phyloP scores from a whole-genome alignment of 2,113 vertebrate genomes.

The Prinia subflava region DNA sequence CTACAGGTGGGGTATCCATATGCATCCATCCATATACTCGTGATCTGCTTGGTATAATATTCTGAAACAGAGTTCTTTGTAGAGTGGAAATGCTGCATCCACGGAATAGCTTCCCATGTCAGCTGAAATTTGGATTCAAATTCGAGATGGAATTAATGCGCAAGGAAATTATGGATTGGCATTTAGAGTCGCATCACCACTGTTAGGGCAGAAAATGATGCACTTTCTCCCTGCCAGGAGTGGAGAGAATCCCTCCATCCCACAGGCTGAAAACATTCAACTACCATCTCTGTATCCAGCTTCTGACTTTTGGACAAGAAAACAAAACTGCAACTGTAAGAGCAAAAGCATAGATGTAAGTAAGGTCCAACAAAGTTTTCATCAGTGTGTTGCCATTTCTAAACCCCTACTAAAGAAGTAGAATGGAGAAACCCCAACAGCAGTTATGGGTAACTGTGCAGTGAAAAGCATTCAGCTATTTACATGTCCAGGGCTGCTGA shows the following conservation, averaged over 20 bases:
- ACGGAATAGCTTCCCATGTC: not conserved
- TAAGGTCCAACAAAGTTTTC: not conserved
- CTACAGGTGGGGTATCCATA: conserved; percentile 26
- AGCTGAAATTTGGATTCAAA: not conserved
- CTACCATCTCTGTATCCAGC: not conserved
- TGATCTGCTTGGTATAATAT: not conserved
- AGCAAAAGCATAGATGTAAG: not conserved
- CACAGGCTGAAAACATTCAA: not conserved
- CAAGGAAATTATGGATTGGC: not conserved
- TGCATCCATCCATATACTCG: not conserved
- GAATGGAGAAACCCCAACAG: not conserved
- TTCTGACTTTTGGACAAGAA: not conserved
- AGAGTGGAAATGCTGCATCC: not conserved
- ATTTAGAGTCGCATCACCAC: not conserved
- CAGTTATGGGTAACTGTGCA: not conserved
- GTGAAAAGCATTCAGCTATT: not conserved
- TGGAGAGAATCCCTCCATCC: not conserved
- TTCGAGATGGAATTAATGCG: not conserved
- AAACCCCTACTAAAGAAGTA: not conserved
- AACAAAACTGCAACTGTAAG: not conserved
- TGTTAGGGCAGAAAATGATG: not conserved
- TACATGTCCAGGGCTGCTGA: not conserved
- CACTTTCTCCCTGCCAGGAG: not conserved
- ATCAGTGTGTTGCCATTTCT: not conserved
- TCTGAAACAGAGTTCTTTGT: not conserved